Conservation (phyloP, 2,888 invertebrate species). For the Ectemnius cavifrons region DNA sequence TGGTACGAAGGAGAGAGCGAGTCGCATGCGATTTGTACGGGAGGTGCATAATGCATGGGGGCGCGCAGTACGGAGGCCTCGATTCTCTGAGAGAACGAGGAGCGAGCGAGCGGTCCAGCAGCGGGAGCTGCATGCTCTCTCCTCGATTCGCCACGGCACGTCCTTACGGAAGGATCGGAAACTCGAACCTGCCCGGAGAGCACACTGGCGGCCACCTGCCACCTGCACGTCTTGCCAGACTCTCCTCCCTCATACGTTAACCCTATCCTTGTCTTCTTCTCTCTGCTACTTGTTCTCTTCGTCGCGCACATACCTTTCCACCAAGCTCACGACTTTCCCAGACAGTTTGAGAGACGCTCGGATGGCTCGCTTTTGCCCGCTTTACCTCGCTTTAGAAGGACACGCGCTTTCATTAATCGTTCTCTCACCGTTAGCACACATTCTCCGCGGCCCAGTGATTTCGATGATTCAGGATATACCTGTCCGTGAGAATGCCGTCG, state of each 20-base stretch:
- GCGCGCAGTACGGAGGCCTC: conserved; percentile 32
- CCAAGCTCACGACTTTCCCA: conserved; percentile 43
- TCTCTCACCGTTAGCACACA: not conserved
- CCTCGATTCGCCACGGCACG: conserved; percentile 50
- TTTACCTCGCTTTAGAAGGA: conserved; percentile 4
- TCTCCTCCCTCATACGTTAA: not conserved
- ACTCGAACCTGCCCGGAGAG: conserved; percentile 60
- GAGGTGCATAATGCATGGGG: conserved; percentile 53
- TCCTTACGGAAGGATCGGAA: conserved; percentile 53
- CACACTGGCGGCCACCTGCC: conserved; percentile 61
- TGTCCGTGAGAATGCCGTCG: not conserved
- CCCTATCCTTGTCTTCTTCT: not conserved
- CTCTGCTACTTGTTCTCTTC: too few species aligned
- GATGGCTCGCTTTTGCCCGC: conserved; percentile 20
- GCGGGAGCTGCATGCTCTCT: conserved; percentile 12
- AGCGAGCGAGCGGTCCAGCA: not conserved
- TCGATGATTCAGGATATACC: not conserved
- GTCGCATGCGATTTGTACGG: conserved; percentile 40
- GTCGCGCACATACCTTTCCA: not conserved
- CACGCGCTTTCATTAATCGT: conserved; percentile 17
- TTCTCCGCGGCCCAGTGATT: not conserved
- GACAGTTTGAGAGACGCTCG: conserved; percentile 55
- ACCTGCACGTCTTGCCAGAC: conserved; percentile 58
- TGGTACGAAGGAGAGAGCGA: conserved; percentile 44
- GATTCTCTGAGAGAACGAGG: conserved; percentile 31